These are phyloP conservation scores for Leptosomus discolor DNA, from an alignment of 2,113 vertebrate genomes.

Conservation along the genomic window DNA sequence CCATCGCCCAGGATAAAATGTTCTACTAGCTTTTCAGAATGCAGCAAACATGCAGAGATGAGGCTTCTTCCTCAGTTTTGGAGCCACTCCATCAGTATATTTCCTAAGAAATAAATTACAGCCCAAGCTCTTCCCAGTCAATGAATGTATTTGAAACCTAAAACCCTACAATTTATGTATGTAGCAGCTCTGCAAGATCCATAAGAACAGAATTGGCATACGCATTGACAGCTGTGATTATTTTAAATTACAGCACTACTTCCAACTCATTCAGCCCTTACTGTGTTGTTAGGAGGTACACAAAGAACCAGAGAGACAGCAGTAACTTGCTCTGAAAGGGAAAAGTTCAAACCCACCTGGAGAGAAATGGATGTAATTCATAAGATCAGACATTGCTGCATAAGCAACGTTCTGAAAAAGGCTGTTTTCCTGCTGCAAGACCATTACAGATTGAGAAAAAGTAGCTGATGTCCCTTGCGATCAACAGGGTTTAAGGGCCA, in stretches of 20 bases:
- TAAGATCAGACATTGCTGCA: not conserved
- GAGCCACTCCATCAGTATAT: not conserved
- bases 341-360: not conserved
- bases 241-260: conserved; percentile 8
- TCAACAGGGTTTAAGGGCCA: not conserved
- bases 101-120: conserved; percentile 27
- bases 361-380: not conserved
- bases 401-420: accelerated
- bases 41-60: not conserved
- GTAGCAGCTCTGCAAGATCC: not conserved
- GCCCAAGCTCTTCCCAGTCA: not conserved
- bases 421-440: not conserved
- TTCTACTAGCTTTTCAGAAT: conserved; percentile 40
- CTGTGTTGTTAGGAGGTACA: not conserved
- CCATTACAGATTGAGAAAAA: not conserved
- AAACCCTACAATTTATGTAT: not conserved
- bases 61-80: not conserved
- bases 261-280: not conserved
- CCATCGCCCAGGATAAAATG: conserved; percentile 26
- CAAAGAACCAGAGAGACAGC: not conserved
- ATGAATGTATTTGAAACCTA: not conserved
- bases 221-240: not conserved
- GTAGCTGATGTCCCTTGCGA: not conserved
- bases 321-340: not conserved
- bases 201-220: not conserved